A percentile compares a stretch with the other conserved stretches of the same genome.
Conservation (phyloP, 1,140 invertebrate genomes). For the Andricus grossulariae region DNA sequence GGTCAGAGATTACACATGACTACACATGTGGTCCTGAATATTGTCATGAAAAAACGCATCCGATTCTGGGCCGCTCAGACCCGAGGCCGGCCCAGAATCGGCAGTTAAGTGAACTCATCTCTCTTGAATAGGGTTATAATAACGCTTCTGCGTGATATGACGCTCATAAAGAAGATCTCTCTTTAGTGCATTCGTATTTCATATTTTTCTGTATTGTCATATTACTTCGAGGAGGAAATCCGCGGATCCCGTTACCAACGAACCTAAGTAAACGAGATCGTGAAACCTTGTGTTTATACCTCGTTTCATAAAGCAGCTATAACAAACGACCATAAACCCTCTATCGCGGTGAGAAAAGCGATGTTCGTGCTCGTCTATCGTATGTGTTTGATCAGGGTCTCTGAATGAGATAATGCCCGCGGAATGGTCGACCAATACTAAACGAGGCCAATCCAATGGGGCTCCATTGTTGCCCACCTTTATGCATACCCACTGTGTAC, state of each 20-base stretch:
- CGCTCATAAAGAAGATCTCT: conserved; percentile 1
- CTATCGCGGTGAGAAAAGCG: conserved; percentile 47
- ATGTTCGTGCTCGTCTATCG: conserved; percentile 22
- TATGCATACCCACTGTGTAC: conserved; percentile 58
- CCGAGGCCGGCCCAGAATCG: too few species aligned
- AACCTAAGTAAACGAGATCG: conserved; percentile 52
- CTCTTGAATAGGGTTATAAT: conserved; percentile 33
- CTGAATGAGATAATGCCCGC: conserved; percentile 47
- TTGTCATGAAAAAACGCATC: too few species aligned
- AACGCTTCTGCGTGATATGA: conserved; percentile 18
- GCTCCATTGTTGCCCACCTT: conserved; percentile 47
- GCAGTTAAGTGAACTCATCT: conserved; percentile 2
- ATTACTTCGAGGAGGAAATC: conserved; percentile 32
- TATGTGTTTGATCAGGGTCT: conserved; percentile 44
- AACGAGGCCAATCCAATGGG: conserved; percentile 45
- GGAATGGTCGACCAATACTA: conserved; percentile 46
- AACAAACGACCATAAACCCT: conserved; percentile 49
- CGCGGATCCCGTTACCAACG: conserved; percentile 27
- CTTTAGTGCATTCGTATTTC: neutral
- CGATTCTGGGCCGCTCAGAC: too few species aligned
- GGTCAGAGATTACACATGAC: too few species aligned
- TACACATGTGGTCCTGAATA: too few species aligned
- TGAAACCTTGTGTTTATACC: conserved; percentile 39
- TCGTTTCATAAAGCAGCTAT: conserved; percentile 41
- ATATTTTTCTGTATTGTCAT: neutral